phyloP scores from a whole-genome alignment of 2,113 vertebrate species.

The Dipodomys merriami region DNA sequence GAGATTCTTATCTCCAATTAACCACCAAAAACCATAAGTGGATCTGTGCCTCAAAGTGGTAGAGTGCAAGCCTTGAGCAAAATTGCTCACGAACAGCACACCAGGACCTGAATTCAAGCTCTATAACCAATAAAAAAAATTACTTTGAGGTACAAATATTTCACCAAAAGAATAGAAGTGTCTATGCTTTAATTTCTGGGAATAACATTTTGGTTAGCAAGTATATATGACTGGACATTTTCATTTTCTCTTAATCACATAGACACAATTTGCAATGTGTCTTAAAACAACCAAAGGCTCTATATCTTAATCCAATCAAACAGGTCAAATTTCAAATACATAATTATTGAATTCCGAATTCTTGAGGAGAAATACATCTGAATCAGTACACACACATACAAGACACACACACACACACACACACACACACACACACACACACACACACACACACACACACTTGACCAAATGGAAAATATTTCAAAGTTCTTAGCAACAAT shows the following conservation, averaged over 20 bases:
- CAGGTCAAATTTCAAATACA: constrained; percentile 6
- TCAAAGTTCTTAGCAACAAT: background rate
- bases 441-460: background rate
- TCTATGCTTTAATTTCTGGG: background rate
- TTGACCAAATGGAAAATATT: background rate
- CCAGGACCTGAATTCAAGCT: no score
- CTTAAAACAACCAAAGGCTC: constrained; percentile 6
- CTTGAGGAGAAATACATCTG: constrained; percentile 3
- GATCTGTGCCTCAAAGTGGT: no score
- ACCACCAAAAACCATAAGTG: no score
- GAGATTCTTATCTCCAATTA: no score
- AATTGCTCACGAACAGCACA: no score
- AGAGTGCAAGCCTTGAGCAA: no score
- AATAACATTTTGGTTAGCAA: background rate
- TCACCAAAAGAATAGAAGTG: background rate
- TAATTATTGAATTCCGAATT: constrained; percentile 40
- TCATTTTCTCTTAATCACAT: background rate
- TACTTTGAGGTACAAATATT: constrained; percentile 33
- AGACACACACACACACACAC: background rate
- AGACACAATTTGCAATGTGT: background rate
- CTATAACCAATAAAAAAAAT: background rate
- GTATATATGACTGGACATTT: background rate
- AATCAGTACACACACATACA: background rate
- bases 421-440: background rate
- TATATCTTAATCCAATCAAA: background rate